These are phyloP conservation scores for Dasyornis broadbenti DNA, from an alignment of 2,113 vertebrate species.

Conservation along the genomic window DNA sequence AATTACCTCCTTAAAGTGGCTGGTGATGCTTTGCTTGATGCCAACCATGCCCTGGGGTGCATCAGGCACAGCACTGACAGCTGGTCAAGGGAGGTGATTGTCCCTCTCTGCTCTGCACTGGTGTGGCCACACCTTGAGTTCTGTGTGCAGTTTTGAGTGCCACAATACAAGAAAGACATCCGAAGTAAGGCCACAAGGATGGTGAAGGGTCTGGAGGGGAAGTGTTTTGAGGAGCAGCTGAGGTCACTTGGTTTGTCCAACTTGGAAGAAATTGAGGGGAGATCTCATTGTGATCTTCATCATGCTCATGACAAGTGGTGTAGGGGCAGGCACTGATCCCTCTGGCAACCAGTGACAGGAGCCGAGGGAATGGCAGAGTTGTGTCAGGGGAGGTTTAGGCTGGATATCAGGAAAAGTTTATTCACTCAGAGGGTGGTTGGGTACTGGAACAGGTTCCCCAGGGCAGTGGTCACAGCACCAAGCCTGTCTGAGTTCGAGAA, in stretches of 20 bases:
- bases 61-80: background rate
- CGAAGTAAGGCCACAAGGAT: background rate
- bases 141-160: background rate
- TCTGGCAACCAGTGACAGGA: background rate
- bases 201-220: no score
- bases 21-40: background rate
- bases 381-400: no score
- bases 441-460: background rate
- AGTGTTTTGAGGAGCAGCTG: background rate
- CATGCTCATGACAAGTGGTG: background rate
- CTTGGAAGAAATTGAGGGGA: background rate
- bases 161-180: no score
- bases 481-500: background rate
- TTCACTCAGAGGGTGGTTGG: background rate
- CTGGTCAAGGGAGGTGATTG: background rate
- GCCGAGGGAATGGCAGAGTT: background rate
- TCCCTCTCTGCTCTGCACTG: background rate
- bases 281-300: background rate
- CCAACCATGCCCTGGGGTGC: background rate
- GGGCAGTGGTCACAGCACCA: background rate
- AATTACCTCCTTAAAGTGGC: background rate
- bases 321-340: background rate
- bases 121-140: rapidly evolving
- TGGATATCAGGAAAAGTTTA: background rate
- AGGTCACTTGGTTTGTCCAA: background rate